Conservation (phyloP, 2,888 invertebrate genomes). For the Scrobipalpa atriplicella region DNA sequence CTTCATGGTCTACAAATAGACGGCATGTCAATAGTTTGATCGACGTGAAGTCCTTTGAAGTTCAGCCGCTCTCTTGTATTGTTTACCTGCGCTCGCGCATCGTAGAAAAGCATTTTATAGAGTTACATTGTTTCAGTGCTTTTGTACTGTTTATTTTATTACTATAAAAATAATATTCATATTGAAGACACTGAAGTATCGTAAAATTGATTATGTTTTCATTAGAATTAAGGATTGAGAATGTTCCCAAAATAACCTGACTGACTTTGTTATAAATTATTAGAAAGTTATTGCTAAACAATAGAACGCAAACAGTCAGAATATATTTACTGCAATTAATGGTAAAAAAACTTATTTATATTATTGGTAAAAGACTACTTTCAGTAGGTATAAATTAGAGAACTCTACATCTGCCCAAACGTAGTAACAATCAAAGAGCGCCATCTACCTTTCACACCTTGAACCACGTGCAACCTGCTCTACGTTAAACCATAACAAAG, state of each 20-base stretch:
- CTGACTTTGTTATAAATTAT: no score
- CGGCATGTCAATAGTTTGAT: constrained; percentile 25
- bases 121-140: neutral
- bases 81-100: neutral
- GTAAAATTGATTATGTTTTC: no score
- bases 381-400: no score
- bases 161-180: neutral
- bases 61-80: constrained; percentile 23
- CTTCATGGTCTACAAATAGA: constrained; percentile 2
- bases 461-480: constrained; percentile 41
- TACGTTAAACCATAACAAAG: constrained; percentile 40
- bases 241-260: no score
- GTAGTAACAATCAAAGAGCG: neutral
- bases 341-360: no score
- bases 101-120: neutral
- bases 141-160: neutral
- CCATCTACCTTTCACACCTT: constrained; percentile 25
- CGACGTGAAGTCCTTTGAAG: constrained; percentile 33
- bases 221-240: no score
- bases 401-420: no score
- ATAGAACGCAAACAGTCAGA: no score
- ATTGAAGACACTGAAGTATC: no score
- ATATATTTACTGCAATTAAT: no score
- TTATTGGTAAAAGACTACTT: no score
- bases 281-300: no score